phyloP scores from a whole-genome alignment of 2,888 invertebrate genomes.

The Dynastes maya region DNA sequence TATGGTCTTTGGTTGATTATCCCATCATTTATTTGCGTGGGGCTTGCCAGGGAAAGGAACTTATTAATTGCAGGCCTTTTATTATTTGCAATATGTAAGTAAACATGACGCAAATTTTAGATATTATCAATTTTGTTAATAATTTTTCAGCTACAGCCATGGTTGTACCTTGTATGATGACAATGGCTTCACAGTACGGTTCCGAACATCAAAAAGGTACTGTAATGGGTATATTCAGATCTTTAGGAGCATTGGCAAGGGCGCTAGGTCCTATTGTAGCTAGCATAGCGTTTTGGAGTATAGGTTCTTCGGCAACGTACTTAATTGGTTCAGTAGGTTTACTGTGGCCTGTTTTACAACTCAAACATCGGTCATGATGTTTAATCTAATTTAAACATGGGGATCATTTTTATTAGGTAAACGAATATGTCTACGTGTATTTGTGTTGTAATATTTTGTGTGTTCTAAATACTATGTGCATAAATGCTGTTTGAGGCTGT shows the following conservation, averaged over 20 bases:
- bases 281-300: constrained; percentile 92
- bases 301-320: constrained; percentile 89
- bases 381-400: neutral
- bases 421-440: too few species aligned
- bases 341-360: constrained; percentile 82
- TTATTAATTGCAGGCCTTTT: constrained; percentile 88
- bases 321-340: constrained; percentile 84
- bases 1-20: constrained; percentile 88
- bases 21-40: constrained; percentile 89
- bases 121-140: too few species aligned
- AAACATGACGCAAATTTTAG: constrained; percentile 9
- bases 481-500: too few species aligned
- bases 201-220: constrained; percentile 90
- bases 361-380: constrained; percentile 65
- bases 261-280: constrained; percentile 93
- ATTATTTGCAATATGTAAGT: constrained; percentile 92
- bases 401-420: too few species aligned
- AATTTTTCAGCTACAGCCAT: constrained; percentile 82
- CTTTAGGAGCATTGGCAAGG: constrained; percentile 93
- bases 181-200: constrained; percentile 90
- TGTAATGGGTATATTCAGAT: constrained; percentile 94
- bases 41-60: constrained; percentile 76
- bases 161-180: constrained; percentile 96
- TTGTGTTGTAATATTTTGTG: too few species aligned
- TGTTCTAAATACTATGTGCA: too few species aligned